Evolutionary conservation across 2,888 invertebrate genomes (phyloP).

Genomic region (Allolobophora icterica): DNA sequence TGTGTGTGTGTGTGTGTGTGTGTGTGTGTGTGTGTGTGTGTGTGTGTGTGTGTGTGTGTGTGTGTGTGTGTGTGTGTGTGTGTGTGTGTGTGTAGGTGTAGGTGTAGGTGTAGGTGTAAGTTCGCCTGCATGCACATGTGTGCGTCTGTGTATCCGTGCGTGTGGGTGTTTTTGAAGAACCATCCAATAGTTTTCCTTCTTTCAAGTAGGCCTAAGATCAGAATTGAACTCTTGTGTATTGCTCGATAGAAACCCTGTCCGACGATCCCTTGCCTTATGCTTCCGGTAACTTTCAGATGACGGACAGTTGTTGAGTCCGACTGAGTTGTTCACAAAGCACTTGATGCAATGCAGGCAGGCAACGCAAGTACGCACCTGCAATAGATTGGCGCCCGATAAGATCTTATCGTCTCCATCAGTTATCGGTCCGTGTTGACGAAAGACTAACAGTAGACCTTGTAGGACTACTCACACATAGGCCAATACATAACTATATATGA

Average conservation of each 20-base stretch:
- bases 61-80: too few relatives aligned
- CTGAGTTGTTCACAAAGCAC: not conserved
- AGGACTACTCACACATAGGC: not conserved
- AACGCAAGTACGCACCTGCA: not conserved
- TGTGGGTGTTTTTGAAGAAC: too few relatives aligned
- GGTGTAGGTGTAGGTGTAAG: too few relatives aligned
- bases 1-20: too few relatives aligned
- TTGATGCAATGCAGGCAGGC: not conserved
- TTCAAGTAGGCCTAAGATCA: too few relatives aligned
- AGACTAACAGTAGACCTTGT: not conserved
- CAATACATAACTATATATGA: too few relatives aligned
- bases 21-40: too few relatives aligned
- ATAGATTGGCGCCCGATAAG: not conserved
- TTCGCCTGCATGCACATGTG: too few relatives aligned
- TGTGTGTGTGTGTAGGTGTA: too few relatives aligned
- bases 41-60: too few relatives aligned
- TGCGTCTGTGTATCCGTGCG: too few relatives aligned
- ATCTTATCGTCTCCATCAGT: not conserved
- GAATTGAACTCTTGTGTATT: not conserved
- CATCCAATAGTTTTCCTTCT: too few relatives aligned
- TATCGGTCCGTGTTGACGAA: not conserved
- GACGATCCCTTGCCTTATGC: not conserved
- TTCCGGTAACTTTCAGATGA: not conserved
- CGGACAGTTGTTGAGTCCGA: not conserved
- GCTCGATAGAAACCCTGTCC: not conserved